Base-by-base conservation (phyloP, 2,888 invertebrate species). In the Omphaloscelis lunosa region DNA sequence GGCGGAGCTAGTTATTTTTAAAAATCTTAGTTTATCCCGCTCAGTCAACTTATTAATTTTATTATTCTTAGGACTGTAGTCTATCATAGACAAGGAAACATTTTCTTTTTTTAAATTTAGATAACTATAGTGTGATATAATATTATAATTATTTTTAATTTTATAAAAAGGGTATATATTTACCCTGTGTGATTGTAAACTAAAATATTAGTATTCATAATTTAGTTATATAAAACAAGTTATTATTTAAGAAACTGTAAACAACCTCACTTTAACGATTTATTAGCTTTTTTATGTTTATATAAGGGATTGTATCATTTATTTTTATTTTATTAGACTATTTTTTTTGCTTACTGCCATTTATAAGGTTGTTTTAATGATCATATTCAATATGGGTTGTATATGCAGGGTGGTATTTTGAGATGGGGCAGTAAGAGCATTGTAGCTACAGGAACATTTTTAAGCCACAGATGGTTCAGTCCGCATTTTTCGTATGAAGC, bases 131-230 rank as follows among this genome's bases (percentile, higher is more conserved):
- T 83, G 83, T 81, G 83, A 81, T 81, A 81, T 67, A 72, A 67
- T 71, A 51, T 76, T 63, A 68, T 62, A 48, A 59, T 56, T 68
- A 68, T n/a, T 67, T 70, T 61, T 27, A 29, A 66, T 75, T 67
- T 20, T 12, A n/a, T 51, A 41, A 62, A 80, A 69, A 51, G 68
- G 69, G 69, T 77, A 63, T 45, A 0, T 68, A 8, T 48, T 12
- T 81, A 56, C 39, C 45, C 61, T 72, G 84, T 83, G 84, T 81
- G 79, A 81, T 79, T 83, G 72, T 78, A 53, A 61, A 70, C 39
- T 61, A 48, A 51, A 62, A 20, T 78, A 71, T 72, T 48, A 53
- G 23, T 83, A 77, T 62, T 58, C 9, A 1, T 59, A 59, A 8
- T 45, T 15, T 34, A 34, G 34, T 3, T 68, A 34, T 61, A n/a